Base-by-base conservation (phyloP, 2,797 vertebrate genomes). In the Caiman crocodilus region DNA sequence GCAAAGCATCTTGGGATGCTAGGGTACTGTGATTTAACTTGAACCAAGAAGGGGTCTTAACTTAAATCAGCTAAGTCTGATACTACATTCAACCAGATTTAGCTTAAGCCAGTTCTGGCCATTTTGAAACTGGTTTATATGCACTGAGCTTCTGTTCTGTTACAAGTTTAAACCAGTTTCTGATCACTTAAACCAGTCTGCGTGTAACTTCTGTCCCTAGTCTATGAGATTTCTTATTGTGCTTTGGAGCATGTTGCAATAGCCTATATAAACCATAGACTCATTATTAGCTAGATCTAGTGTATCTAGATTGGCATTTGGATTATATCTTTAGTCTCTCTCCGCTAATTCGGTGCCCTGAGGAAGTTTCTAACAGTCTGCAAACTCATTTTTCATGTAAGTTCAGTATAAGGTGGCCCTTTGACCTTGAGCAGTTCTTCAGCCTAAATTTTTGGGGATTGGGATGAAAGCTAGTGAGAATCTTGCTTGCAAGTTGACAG, bases 361-460 rank as follows among this genome's bases (percentile, higher is more conserved):
- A 92, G 64, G 64, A 94, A 77, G 82, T 79, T 84, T 64, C 32
- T 82, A 91, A 76, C 67, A 35, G 57, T 91, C 92, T 93, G 81
- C 23, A 21, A 25, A 50, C 81, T 73, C 35, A 35, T 56, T 90
- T 85, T 93, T 76, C 5, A 2, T 60, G 80, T 59, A 64, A 20
- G 57, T 83, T 64, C 85, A 88, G 18, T 17, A 83, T 71, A 64
- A 92, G 77, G 76, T 84, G 21, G 15, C 42, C 21, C 25, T 90
- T 90, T 87, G 67, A 82, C 63, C 57, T 91, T 88, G 61, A 30
- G 14, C 76, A 74, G 57, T 73, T 79, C 85, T 91, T 73, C 85
- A 90, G 77, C 18, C 82, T 90, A 2, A 0, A 3, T 82, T 89
- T 93, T 55, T 60, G 76, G 59, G 85, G 84, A 81, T 8, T 42